phyloP scores from a whole-genome alignment of 2,113 vertebrate genomes.

The Carassius auratus region DNA sequence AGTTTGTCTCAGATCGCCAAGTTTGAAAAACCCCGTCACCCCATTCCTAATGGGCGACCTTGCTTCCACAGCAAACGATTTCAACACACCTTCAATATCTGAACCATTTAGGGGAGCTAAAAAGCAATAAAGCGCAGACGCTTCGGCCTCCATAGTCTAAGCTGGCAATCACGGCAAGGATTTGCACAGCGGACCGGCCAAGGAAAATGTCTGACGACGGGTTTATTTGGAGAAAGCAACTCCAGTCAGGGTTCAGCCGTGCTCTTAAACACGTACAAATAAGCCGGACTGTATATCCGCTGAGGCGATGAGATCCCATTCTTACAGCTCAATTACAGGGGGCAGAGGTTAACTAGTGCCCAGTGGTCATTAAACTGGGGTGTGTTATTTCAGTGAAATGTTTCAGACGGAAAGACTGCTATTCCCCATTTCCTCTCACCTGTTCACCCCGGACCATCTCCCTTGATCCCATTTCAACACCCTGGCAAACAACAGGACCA shows the following conservation, averaged over 20 bases:
- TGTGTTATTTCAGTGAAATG: conserved; percentile 60
- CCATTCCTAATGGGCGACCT: conserved; percentile 30
- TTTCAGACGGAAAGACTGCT: conserved; percentile 49
- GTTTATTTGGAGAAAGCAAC: conserved; percentile 57
- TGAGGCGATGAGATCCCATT: conserved; percentile 38
- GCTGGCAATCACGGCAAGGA: conserved; percentile 60
- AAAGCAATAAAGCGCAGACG: conserved; percentile 55
- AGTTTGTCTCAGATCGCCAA: conserved; percentile 25
- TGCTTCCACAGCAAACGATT: conserved; percentile 47
- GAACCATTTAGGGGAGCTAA: conserved; percentile 38
- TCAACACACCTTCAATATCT: conserved; percentile 43
- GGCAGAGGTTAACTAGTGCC: conserved; percentile 54
- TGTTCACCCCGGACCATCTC: conserved; percentile 44
- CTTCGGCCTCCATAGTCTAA: conserved; percentile 56
- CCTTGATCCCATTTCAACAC: conserved; percentile 48
- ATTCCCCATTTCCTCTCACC: conserved; percentile 54
- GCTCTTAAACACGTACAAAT: conserved; percentile 60
- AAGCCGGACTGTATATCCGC: conserved; percentile 51
- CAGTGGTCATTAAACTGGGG: conserved; percentile 42
- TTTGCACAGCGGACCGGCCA: conserved; percentile 59
- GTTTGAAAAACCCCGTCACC: conserved; percentile 40
- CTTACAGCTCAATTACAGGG: conserved; percentile 44
- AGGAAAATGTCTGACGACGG: conserved; percentile 63
- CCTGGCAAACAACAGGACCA: conserved; percentile 30
- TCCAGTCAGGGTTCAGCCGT: conserved; percentile 50